Evolutionary conservation across 1,140 invertebrate species (phyloP).

Genomic region (Copidosoma floridanum): DNA sequence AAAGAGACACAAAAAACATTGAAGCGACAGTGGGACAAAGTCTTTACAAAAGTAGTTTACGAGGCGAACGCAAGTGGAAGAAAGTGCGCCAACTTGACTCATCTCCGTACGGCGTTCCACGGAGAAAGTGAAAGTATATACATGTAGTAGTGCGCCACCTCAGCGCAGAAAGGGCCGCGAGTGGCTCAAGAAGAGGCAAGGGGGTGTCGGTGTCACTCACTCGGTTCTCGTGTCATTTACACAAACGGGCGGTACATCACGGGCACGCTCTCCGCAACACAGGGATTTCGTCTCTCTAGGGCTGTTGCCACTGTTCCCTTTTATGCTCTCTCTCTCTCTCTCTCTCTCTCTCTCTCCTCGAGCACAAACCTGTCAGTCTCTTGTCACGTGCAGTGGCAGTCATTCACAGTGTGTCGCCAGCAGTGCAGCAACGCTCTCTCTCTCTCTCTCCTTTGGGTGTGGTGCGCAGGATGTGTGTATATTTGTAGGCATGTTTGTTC

Average conservation of each 20-base stretch:
- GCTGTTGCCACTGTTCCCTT: constrained; percentile 41
- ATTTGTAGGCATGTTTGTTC: no score
- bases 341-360: constrained; percentile 23
- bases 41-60: constrained; percentile 12
- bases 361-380: constrained; percentile 58
- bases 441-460: no score
- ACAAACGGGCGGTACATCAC: constrained; percentile 58
- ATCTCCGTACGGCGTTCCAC: no score
- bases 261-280: constrained; percentile 45
- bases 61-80: constrained; percentile 14
- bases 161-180: no score
- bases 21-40: constrained; percentile 21
- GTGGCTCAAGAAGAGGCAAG: no score
- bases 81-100: no score
- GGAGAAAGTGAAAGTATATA: neutral
- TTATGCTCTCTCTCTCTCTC: constrained; percentile 39
- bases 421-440: no score
- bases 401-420: constrained; percentile 54
- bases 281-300: constrained; percentile 32
- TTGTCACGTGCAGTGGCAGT: constrained; percentile 54
- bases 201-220: constrained; percentile 47
- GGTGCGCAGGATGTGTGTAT: no score
- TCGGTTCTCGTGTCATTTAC: constrained; percentile 55
- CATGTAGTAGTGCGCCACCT: no score
- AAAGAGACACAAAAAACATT: no score